Base-by-base conservation (phyloP, 2,888 invertebrate species). In the Apamea sordens region DNA sequence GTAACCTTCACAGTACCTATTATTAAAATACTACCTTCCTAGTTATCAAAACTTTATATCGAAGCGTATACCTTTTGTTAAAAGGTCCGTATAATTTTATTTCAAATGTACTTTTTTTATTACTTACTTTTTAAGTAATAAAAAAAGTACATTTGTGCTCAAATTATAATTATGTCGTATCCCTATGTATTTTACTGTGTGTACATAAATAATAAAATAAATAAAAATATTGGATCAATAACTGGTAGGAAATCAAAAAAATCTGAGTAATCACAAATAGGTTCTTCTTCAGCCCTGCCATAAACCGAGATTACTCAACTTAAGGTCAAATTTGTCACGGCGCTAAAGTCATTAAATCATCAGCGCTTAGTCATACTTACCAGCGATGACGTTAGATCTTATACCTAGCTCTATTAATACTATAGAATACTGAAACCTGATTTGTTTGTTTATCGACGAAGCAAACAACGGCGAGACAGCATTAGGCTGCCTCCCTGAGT, bases 381-480 rank as follows among this genome's bases (percentile, higher is more conserved):
- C 41, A 36, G 50, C 56, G 76, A 69, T 86, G 87, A 86, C 82
- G 63, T 80, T 64, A 65, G n/a, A 44, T 80, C 28, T 77, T 69
- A 65, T 72, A 65, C 68, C 44, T 65, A 84, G 56, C 72, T 69
- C 32, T 73, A 77, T 59, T 81, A 82, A 76, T 72, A 50, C 71
- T 84, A 75, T 71, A 74, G 80, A 82, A 74, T 82, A 83, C 80
- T 89, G 92, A 90, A 92, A 92, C 89, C 84, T 89, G 91, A 92
- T 91, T 89, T 90, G 90, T 90, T 91, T 86, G 87, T 83, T 79
- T 76, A 76, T 71, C 82, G 84, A 80, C 80, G 84, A 81, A 83
- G 86, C 88, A 87, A 90, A 91, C 90, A 90, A 61, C 80, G 80
- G 72, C 82, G 82, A 80, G 79, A 86, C 83, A 74, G 77, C 69